A percentile compares a stretch with the other conserved stretches of the same genome.
phyloP scores from a whole-genome alignment of 1,140 invertebrate genomes.

The Lerema accius region DNA sequence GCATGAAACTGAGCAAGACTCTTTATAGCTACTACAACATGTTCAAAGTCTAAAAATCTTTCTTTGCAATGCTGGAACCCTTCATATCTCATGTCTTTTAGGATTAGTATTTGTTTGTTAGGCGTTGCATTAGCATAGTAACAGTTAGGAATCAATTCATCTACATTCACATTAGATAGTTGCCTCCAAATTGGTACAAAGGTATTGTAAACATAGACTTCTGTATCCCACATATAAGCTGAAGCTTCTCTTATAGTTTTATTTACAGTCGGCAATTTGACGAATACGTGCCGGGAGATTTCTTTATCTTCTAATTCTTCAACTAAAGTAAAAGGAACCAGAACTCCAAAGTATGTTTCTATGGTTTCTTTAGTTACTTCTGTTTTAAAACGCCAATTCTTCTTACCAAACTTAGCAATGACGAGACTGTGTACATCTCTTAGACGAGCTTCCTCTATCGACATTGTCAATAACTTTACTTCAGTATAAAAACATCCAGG shows the following conservation, averaged over 20 bases:
- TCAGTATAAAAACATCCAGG: too few relatives aligned
- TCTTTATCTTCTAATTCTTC: slow-evolving; percentile 20
- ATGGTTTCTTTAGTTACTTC: slow-evolving; percentile 29
- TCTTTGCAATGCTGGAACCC: slow-evolving; percentile 30
- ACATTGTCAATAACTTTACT: slow-evolving; percentile 10
- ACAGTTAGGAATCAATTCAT: slow-evolving; percentile 37
- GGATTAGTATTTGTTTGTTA: slow-evolving; percentile 33
- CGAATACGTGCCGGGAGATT: slow-evolving; percentile 23
- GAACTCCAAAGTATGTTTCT: slow-evolving; percentile 40
- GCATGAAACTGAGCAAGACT: slow-evolving; percentile 41
- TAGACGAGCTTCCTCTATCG: slow-evolving; percentile 21
- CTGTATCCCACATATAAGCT: slow-evolving; percentile 33
- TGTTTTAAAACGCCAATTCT: slow-evolving; percentile 11
- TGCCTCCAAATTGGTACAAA: slow-evolving; percentile 34
- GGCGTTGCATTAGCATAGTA: slow-evolving; percentile 33
- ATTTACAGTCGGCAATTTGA: slow-evolving; percentile 34
- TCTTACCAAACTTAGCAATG: slow-evolving; percentile 13
- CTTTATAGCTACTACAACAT: slow-evolving; percentile 33
- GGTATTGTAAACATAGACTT: slow-evolving; percentile 34
- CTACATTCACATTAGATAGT: slow-evolving; percentile 24
- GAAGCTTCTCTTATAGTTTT: slow-evolving; percentile 18
- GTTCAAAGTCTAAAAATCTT: slow-evolving; percentile 40
- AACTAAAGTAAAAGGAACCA: slow-evolving; percentile 34
- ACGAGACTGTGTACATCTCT: slow-evolving; percentile 16
- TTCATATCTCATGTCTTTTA: slow-evolving; percentile 39